A percentile compares a stretch with the other conserved stretches of the same genome.
Evolutionary conservation across 2,888 invertebrate genomes (phyloP).

Genomic region (Agrochola circellaris): DNA sequence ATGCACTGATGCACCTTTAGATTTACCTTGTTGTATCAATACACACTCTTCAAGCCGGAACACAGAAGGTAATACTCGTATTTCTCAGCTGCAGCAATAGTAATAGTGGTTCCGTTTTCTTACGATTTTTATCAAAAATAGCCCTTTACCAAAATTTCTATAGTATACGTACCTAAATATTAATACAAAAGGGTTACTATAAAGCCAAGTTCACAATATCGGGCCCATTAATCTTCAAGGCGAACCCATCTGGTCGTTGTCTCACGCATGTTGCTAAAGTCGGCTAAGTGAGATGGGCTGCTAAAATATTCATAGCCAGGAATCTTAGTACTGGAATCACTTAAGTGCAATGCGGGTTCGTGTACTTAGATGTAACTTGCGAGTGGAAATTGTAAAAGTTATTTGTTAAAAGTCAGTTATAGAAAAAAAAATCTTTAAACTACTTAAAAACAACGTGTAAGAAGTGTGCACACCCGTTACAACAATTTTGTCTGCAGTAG

Average conservation of each 20-base stretch:
- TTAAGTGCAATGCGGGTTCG: slow-evolving; percentile 26
- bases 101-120: background rate
- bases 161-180: slow-evolving; percentile 15
- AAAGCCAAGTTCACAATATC: slow-evolving; percentile 34
- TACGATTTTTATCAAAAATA: background rate
- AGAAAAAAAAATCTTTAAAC: too few relatives aligned
- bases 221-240: slow-evolving; percentile 35
- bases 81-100: background rate
- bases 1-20: background rate
- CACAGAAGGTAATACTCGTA: background rate
- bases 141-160: background rate
- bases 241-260: slow-evolving; percentile 44
- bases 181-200: slow-evolving; percentile 36
- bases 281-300: slow-evolving; percentile 55
- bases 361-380: background rate
- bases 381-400: background rate
- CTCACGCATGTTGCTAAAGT: slow-evolving; percentile 59
- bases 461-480: too few relatives aligned
- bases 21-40: background rate
- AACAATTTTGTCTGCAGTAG: too few relatives aligned
- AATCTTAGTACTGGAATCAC: slow-evolving; percentile 50
- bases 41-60: background rate
- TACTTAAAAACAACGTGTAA: too few relatives aligned
- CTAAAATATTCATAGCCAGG: slow-evolving; percentile 57
- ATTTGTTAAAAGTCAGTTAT: background rate